Percentiles rank a stretch among this genome's conserved stretches.
Conservation (phyloP, 2,888 invertebrate genomes). For the Drosophila neonasuta region DNA sequence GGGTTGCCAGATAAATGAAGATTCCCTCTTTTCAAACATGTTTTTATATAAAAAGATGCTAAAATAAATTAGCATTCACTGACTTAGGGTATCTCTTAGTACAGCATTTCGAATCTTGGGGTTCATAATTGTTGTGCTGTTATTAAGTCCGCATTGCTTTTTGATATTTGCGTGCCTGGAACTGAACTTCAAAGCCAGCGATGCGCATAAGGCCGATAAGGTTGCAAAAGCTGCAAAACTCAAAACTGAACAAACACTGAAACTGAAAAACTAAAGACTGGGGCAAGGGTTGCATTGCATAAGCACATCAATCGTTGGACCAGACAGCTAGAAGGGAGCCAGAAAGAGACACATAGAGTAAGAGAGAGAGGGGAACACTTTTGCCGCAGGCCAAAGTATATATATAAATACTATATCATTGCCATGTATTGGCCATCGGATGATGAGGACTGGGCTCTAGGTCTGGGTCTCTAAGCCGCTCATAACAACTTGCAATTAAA, state of each 20-base stretch:
- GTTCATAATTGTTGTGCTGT: slow-evolving; percentile 40
- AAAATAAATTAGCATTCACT: not conserved
- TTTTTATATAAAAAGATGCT: too few species aligned
- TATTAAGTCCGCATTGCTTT: slow-evolving; percentile 54
- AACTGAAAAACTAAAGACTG: slow-evolving; percentile 26
- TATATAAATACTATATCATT: slow-evolving; percentile 51
- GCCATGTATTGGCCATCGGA: slow-evolving; percentile 48
- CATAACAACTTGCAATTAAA: slow-evolving; percentile 69
- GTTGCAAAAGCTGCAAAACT: slow-evolving; percentile 50
- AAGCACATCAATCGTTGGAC: slow-evolving; percentile 74
- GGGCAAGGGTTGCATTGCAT: slow-evolving; percentile 74
- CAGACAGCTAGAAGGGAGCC: slow-evolving; percentile 45
- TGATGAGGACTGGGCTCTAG: slow-evolving; percentile 10
- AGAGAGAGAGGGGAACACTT: slow-evolving; percentile 10
- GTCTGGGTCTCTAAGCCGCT: slow-evolving; percentile 38
- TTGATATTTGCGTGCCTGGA: slow-evolving; percentile 72
- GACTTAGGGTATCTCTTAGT: slow-evolving; percentile 11
- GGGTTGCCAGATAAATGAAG: too few species aligned
- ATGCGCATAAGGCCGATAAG: slow-evolving; percentile 60
- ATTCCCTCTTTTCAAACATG: too few species aligned
- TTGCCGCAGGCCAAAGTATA: slow-evolving; percentile 62
- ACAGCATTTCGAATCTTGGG: slow-evolving; percentile 4
- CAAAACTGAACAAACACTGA: slow-evolving; percentile 11
- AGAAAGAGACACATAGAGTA: too few species aligned
- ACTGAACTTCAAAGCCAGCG: slow-evolving; percentile 66